phyloP scores from a whole-genome alignment of 2,888 invertebrate species.

The Achlya flavicornis region DNA sequence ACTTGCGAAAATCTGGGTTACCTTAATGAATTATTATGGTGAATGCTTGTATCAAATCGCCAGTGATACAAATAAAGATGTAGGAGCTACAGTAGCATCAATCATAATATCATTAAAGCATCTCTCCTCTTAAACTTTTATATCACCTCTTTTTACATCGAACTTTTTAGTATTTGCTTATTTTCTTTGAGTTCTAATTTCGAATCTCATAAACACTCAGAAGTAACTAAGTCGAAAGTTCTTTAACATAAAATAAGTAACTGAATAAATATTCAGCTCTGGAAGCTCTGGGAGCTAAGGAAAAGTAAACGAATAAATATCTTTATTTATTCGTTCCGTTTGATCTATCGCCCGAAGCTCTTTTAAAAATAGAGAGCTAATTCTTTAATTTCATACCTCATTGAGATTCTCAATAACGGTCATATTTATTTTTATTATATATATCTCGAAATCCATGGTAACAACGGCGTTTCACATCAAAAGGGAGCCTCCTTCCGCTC shows the following conservation, averaged over 20 bases:
- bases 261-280: background rate
- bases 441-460: slow-evolving; percentile 25
- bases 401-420: background rate
- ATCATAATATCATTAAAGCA: no score
- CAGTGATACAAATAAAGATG: no score
- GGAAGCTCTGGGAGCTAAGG: background rate
- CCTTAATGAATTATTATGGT: no score
- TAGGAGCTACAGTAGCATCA: no score
- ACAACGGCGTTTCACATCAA: slow-evolving; percentile 36
- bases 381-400: slow-evolving; percentile 4
- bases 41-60: no score
- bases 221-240: background rate
- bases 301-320: slow-evolving; percentile 4
- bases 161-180: background rate
- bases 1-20: no score
- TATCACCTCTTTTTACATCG: no score
- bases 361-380: background rate
- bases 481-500: slow-evolving; percentile 34
- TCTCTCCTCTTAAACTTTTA: no score
- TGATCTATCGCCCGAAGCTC: background rate
- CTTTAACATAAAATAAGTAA: slow-evolving; percentile 5
- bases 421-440: slow-evolving; percentile 10
- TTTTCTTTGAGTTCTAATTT: background rate
- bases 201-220: background rate
- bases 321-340: slow-evolving; percentile 4